A percentile compares a stretch with the other conserved stretches of the same genome.
phyloP scores from a whole-genome alignment of 2,797 vertebrate genomes.

The Pangasius mekongensis region DNA sequence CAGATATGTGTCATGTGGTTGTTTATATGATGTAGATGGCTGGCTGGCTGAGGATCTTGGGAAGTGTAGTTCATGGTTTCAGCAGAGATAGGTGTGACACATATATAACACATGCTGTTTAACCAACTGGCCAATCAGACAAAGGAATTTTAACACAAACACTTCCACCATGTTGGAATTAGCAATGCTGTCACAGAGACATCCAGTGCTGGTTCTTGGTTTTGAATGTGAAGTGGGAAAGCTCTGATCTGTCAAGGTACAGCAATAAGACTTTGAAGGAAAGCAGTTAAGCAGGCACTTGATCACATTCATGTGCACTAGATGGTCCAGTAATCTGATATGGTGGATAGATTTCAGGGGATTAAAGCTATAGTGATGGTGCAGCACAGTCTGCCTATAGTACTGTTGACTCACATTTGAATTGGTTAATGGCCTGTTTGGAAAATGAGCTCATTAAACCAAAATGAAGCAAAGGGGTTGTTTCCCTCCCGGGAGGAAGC shows the following conservation, averaged over 20 bases:
- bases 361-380: background rate
- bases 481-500: conserved; percentile 45
- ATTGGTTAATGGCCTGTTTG: conserved; percentile 41
- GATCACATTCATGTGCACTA: background rate
- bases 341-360: background rate
- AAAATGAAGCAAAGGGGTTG: conserved; percentile 63
- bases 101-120: background rate
- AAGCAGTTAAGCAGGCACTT: background rate
- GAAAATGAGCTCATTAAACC: conserved; percentile 56
- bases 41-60: background rate
- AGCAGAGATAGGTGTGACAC: background rate
- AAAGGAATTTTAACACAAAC: background rate
- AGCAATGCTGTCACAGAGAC: background rate
- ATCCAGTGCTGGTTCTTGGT: background rate
- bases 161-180: background rate
- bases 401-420: conserved; percentile 12
- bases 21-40: background rate
- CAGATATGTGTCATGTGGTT: background rate
- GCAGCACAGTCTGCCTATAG: conserved; percentile 9
- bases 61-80: background rate
- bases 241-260: background rate
- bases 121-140: background rate
- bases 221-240: background rate
- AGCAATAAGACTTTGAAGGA: background rate
- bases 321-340: background rate